Conservation (phyloP, 2,113 vertebrate genomes). For the Ochotona princeps region DNA sequence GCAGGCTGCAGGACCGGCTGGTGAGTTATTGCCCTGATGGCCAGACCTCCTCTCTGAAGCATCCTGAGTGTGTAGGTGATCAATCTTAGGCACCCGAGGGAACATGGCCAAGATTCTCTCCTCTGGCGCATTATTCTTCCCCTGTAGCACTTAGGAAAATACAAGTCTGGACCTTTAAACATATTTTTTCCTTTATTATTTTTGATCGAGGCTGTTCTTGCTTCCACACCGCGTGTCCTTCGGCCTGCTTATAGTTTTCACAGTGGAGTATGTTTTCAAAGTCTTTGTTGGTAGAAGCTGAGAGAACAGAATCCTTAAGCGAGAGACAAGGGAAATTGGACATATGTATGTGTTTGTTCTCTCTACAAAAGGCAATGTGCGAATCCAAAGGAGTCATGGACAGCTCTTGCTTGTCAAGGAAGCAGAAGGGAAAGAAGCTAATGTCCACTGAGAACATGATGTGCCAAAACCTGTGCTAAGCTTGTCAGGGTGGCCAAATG, state of each 20-base stretch:
- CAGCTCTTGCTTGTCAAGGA: not conserved
- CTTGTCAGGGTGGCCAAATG: fast-evolving
- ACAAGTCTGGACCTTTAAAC: slow-evolving; percentile 75
- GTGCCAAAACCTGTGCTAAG: not conserved
- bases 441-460: not conserved
- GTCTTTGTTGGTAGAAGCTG: not conserved
- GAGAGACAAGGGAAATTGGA: slow-evolving; percentile 48
- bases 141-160: slow-evolving; percentile 86
- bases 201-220: slow-evolving; percentile 75
- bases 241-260: slow-evolving; percentile 78
- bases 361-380: not conserved
- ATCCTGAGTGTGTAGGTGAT: slow-evolving; percentile 86
- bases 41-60: slow-evolving; percentile 85
- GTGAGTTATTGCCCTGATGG: slow-evolving; percentile 87
- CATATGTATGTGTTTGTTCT: not conserved
- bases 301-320: slow-evolving; percentile 54
- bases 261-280: slow-evolving; percentile 64
- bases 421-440: too few relatives aligned
- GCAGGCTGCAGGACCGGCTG: slow-evolving; percentile 81
- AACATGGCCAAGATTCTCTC: slow-evolving; percentile 83
- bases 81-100: slow-evolving; percentile 87
- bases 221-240: slow-evolving; percentile 79
- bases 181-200: slow-evolving; percentile 55
- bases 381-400: fast-evolving
- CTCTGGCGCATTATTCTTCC: slow-evolving; percentile 86